Evolutionary conservation across 1,140 invertebrate genomes (phyloP).

Genomic region (Heliconius melpomene): DNA sequence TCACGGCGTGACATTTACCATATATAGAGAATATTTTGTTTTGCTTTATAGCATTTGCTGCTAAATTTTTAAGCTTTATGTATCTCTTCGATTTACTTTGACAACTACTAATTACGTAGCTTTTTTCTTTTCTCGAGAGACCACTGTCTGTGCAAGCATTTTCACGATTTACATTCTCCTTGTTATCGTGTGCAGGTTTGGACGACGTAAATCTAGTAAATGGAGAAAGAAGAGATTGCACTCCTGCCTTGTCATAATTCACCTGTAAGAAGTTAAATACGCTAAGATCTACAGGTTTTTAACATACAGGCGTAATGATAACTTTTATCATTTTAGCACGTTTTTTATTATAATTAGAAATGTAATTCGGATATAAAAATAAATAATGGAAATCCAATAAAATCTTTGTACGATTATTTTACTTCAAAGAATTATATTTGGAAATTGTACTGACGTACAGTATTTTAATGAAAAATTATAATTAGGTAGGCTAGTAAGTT

Average conservation of each 20-base stretch:
- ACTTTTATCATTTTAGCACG: no score
- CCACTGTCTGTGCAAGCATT: constrained; percentile 45
- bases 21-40: constrained; percentile 74
- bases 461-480: neutral
- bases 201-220: constrained; percentile 48
- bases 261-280: constrained; percentile 38
- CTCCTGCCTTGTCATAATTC: constrained; percentile 45
- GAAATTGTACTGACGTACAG: neutral
- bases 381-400: no score
- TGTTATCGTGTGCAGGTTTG: constrained; percentile 20
- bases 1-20: constrained; percentile 72
- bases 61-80: constrained; percentile 57
- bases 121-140: constrained; percentile 65
- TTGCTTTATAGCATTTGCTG: constrained; percentile 56
- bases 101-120: constrained; percentile 61
- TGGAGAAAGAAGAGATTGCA: constrained; percentile 50
- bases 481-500: neutral
- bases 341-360: no score
- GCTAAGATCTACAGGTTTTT: neutral
- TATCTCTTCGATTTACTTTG: constrained; percentile 58
- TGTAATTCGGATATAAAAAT: no score
- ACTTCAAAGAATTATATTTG: neutral
- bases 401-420: neutral
- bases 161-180: constrained; percentile 31
- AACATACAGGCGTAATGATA: neutral